phyloP scores from a whole-genome alignment of 2,113 vertebrate genomes.

The Heterotilapia buettikoferi region DNA sequence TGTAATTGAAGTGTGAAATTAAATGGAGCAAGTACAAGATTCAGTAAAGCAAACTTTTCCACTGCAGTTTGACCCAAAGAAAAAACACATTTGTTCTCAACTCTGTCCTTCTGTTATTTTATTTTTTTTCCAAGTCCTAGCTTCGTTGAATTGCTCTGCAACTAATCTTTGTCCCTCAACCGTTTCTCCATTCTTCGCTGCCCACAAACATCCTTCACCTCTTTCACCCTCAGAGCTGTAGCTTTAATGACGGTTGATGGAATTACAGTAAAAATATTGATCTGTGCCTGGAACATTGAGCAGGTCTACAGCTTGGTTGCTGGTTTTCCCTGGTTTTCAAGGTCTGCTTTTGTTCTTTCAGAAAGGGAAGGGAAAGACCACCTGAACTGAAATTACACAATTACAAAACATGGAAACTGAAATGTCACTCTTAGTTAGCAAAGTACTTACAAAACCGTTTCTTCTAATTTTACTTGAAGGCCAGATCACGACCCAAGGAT shows the following conservation, averaged over 20 bases:
- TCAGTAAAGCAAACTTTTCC: background rate
- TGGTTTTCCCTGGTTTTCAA: slow-evolving; percentile 17
- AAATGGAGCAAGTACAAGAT: background rate
- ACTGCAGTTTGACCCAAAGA: background rate
- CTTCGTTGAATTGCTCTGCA: background rate
- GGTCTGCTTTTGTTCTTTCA: slow-evolving; percentile 20
- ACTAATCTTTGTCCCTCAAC: background rate
- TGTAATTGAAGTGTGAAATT: background rate
- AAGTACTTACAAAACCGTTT: background rate
- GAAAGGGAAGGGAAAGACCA: background rate
- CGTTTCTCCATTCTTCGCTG: background rate
- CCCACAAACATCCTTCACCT: background rate
- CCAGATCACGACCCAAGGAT: background rate
- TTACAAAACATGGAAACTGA: background rate
- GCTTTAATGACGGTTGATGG: slow-evolving; percentile 36
- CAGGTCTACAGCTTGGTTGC: slow-evolving; percentile 2
- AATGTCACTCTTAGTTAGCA: background rate
- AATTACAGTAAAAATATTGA: slow-evolving; percentile 60
- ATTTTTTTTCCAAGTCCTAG: background rate
- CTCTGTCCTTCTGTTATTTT: background rate
- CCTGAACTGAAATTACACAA: background rate
- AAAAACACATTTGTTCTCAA: background rate
- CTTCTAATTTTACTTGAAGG: background rate
- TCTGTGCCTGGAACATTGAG: slow-evolving; percentile 21
- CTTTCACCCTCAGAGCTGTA: background rate